Base-by-base conservation (phyloP, 2,888 invertebrate genomes). In the Synanthedon myopaeformis region DNA sequence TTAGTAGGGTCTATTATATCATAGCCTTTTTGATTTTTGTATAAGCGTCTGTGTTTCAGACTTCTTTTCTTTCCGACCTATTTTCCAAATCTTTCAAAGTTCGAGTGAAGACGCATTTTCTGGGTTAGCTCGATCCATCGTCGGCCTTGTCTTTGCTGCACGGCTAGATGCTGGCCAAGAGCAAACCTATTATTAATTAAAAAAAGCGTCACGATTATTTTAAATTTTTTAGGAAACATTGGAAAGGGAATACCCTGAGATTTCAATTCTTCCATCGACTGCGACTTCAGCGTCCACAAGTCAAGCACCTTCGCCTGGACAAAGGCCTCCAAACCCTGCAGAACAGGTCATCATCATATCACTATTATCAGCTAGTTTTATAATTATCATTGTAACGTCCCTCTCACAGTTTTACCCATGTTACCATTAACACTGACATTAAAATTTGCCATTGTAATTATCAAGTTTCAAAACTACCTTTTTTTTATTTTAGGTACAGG, bases 231-330 rank as follows among this genome's bases (percentile, higher is more conserved):
- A 88, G 88, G 88, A 88, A 74, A 88, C 88, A 14, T 73, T 88
- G 61, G 88, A 88, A 65, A 70, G 88, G 60, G 88, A 88, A 65
- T 88, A 88, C 66, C 88, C 88, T 45, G 88, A 88, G 61, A 88
- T 88, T 57, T 88, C 88, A 14, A 88, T 88, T 59, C 68, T 88
- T 48, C 88, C 88, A 0, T 88, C 88, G 2, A 88, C 88, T n/a
- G 88, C 88, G 0, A 79, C 88, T 0, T 80, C 85, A 4, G 70
- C 81, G 2, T 76, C 84, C 0, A 78, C 75, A 11, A 75, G 76
- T 54, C 87, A 84, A 59, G 71, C 74, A 0, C 83, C 84, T 0
- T 85, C 87, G 4, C 86, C 87, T 0, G 77, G 76, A 51, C 87
- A 85, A 54, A 72, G 88, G 63, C 81, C 76, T 45, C 80, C 81